Evolutionary conservation across 2,797 vertebrate species (phyloP), one percentile per base, ranked within the genome.

Genomic region (Crypturellus tataupa): DNA sequence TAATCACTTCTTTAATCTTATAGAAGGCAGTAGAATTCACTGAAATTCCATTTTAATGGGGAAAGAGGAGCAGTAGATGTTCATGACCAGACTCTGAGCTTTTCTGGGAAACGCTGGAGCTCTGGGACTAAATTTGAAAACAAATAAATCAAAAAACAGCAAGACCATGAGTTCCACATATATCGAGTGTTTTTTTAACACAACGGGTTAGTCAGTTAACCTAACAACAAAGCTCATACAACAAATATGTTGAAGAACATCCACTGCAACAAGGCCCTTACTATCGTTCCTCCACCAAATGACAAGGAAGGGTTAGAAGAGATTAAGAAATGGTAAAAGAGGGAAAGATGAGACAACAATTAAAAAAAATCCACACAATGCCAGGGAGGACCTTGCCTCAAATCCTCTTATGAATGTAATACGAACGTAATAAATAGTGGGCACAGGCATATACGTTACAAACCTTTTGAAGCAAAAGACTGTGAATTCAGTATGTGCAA

Each of bases 401-500:
- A 78, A 37, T 62, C 35, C n/a, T 62, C 21, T 37, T 39, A 81
- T 33, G 39, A 21, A 21, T 19, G 5, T 12, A 18, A 12, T 7
- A 47, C 9, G 5, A 31, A 7, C 42, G 6, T 18, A 75, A 89
- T 70, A 46, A 4, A 2, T 7, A 71, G 40, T 24, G 19, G 39
- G 14, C 10, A 42, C 7, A n/a, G 0, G 1, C 2, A 17, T 40
- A 56, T 5, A 47, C 2, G 3, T 62, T 80, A 35, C 3, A 47
- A 17, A 69, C 8, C 15, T 63, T 78, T 53, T 29, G 18, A 84
- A 78, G 21, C 2, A 53, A 49, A 63, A 12, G 3, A 27, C 25
- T 39, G 9, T 51, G 6, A 31, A 58, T 70, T 55, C 9, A n/a
- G 62, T 46, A 42, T 0, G 0, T 9, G 2, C 29, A 72, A 82